Base-by-base conservation (phyloP, 2,888 invertebrate species). In the Liodrosophila aerea region DNA sequence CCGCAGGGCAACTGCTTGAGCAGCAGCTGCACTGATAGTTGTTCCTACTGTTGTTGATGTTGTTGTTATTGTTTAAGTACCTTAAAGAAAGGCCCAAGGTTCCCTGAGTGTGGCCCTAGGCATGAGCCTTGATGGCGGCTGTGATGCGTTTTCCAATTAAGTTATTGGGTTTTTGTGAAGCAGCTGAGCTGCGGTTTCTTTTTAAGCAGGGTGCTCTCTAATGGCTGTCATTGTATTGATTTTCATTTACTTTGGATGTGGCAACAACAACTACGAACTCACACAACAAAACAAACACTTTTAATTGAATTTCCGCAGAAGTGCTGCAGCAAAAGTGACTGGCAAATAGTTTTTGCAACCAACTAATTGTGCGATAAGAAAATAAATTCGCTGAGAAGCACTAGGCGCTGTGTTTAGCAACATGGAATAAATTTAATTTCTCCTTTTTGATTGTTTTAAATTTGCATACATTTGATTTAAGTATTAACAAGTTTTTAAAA, bases 121-220 rank as follows among this genome's bases (percentile, higher is more conserved):
- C 59, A 11, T 36, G 12, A 22, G 5, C n/a, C 58, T 16, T 36
- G 39, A 50, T 58, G 44, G 30, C 63, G 54, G 60, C 66, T 70
- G 70, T 73, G 66, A 59, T 73, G 66, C 69, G 67, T 70, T 74
- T 74, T 74, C 62, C 69, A 75, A 75, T 75, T 74, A 75, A 74
- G 66, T 72, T 75, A 74, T 74, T 72, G 74, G 53, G 56, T 37
- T 53, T 27, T 39, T 60, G 53, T n/a, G n/a, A n/a, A n/a, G n/a
- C n/a, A n/a, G n/a, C n/a, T n/a, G n/a, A n/a, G n/a, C n/a, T n/a
- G n/a, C n/a, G n/a, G n/a, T n/a, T n/a, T n/a, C n/a, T n/a, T n/a
- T n/a, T n/a, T n/a, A n/a, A n/a, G n/a, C n/a, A n/a, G n/a, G n/a
- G n/a, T 57, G 63, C 52, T 66, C 63, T 39, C 49, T 44, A 34